A percentile compares a stretch with the other conserved stretches of the same genome.
phyloP scores from a whole-genome alignment of 2,888 invertebrate species.

The Macrosiphum euphorbiae region DNA sequence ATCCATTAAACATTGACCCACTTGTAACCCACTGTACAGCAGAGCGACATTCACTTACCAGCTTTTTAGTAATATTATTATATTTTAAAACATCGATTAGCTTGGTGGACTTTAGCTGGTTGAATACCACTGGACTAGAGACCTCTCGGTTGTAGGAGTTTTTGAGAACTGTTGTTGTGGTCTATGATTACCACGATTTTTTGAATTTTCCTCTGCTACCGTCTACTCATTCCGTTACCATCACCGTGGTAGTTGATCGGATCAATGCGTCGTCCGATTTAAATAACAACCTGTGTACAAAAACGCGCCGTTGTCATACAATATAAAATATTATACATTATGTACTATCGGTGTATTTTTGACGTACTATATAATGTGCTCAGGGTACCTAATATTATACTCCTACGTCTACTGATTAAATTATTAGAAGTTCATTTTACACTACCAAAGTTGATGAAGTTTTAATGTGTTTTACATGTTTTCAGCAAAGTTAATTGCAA shows the following conservation, averaged over 20 bases:
- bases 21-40: too few relatives aligned
- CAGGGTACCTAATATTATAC: neutral
- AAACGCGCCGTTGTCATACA: neutral
- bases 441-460: slow-evolving; percentile 1
- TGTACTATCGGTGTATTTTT: neutral
- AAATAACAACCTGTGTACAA: neutral
- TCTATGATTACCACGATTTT: neutral
- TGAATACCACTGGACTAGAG: too few relatives aligned
- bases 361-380: neutral
- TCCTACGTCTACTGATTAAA: neutral
- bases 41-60: too few relatives aligned
- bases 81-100: too few relatives aligned
- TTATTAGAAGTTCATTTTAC: slow-evolving; percentile 9
- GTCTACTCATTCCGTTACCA: neutral
- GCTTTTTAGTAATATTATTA: too few relatives aligned
- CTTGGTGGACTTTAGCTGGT: too few relatives aligned
- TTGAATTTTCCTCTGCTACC: neutral
- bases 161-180: neutral
- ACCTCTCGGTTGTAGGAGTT: neutral
- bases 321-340: neutral
- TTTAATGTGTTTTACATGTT: slow-evolving; percentile 47
- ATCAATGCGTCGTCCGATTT: neutral
- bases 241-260: neutral
- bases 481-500: slow-evolving; percentile 18
- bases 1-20: too few relatives aligned